Percentiles rank a stretch among this genome's conserved stretches.
Evolutionary conservation across 2,888 invertebrate species (phyloP).

Genomic region (Elegia similella): DNA sequence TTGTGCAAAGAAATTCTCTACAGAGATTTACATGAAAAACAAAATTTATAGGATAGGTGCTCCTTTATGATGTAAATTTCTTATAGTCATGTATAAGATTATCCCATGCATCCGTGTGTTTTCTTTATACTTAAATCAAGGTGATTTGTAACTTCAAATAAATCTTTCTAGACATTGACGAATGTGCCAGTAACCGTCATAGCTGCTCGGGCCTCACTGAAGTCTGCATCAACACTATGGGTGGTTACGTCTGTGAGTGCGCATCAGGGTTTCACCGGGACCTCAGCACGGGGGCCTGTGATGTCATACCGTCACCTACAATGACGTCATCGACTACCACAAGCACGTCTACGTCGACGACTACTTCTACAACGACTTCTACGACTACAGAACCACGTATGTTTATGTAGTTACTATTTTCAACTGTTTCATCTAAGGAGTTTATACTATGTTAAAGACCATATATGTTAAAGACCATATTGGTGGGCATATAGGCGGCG

Average conservation of each 20-base stretch:
- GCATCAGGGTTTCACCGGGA: conserved; percentile 90
- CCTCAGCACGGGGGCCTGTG: conserved; percentile 57
- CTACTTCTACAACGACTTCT: conserved; percentile 27
- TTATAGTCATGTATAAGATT: too few relatives aligned
- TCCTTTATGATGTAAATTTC: too few relatives aligned
- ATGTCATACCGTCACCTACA: conserved; percentile 35
- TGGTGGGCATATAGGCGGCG: too few relatives aligned
- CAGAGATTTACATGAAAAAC: too few relatives aligned
- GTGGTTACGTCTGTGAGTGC: conserved; percentile 92
- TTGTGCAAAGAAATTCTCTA: too few relatives aligned
- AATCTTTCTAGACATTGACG: conserved; percentile 85
- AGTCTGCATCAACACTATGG: conserved; percentile 91
- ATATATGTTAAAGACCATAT: too few relatives aligned
- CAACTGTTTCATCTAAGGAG: too few relatives aligned
- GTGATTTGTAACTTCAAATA: background rate
- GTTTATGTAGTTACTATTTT: background rate
- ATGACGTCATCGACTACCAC: conserved; percentile 41
- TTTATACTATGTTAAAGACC: too few relatives aligned
- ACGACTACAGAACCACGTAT: conserved; percentile 23
- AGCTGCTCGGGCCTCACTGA: conserved; percentile 80
- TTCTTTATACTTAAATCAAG: background rate
- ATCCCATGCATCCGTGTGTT: too few relatives aligned
- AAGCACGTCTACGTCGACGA: conserved; percentile 32
- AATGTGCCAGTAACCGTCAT: conserved; percentile 84
- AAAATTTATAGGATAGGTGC: too few relatives aligned